Evolutionary conservation across 37 sponge, comb jelly and placozoan species (phyloP), one percentile per base, ranked within the genome.

Genomic region (Haliclona indistincta): DNA sequence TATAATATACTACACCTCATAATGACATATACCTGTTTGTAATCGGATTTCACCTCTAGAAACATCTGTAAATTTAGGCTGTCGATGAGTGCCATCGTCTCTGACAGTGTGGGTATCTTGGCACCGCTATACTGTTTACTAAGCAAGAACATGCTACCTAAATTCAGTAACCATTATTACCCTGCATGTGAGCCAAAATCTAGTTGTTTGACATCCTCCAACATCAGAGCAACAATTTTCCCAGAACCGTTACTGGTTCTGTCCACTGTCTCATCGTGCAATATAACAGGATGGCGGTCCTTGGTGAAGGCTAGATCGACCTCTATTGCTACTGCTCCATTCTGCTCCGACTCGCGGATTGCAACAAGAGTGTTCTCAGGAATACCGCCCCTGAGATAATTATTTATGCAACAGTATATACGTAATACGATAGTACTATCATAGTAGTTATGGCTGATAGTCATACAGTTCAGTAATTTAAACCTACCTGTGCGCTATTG

Each of bases 231-330:
- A 11, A 36, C 32, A 0, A 91, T 64, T 34, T 55, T 47, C 0
- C 85, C 85, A 2, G 25, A 38, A 22, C 85, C 85, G 36, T 77
- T 64, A 38, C 79, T 77, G 43, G 85, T 85, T 33, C 85, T 70
- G 42, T 85, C 85, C 11, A 85, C 73, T 26, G 72, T 77, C 1
- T 40, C 43, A 65, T 91, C 91, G 36, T 91, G 91, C 4, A 82
- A 26, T 35, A 91, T 32, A 42, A 91, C 91, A 23, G 88, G 75
- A 36, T 81, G 74, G 28, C 84, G 89, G 35, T 91, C 91, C 32
- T 75, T 76, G 1, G 74, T 82, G 73, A 86, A 80, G 19, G 2
- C 37, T 38, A 87, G 37, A 66, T 91, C 91, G 30, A 91, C 70
- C 51, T 47, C 51, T 47, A 47, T 15, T 17, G 51, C 15, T 47